Evolutionary conservation across 2,113 vertebrate genomes (phyloP).

Genomic region (Corydoras maculifer): DNA sequence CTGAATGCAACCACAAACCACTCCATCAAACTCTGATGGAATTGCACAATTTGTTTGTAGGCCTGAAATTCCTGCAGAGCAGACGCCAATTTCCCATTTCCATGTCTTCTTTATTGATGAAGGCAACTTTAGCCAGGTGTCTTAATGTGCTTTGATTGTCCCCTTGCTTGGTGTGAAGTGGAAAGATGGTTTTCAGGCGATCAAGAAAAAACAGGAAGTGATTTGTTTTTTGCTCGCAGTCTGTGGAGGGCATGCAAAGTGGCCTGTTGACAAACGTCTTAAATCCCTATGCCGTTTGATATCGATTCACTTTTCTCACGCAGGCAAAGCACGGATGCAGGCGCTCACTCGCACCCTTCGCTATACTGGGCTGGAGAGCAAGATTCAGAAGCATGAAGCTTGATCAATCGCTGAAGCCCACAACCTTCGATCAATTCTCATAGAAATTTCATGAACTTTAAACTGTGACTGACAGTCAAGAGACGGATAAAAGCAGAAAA

Average conservation of each 20-base stretch:
- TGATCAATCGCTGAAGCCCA: constrained; percentile 52
- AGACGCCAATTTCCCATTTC: constrained; percentile 48
- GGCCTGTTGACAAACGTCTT: constrained; percentile 46
- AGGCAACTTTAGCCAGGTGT: constrained; percentile 36
- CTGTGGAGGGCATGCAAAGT: constrained; percentile 32
- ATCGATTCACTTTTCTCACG: constrained; percentile 42
- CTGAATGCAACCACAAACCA: constrained; percentile 42
- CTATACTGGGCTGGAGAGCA: no score
- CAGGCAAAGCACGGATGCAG: not conserved
- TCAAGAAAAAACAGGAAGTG: constrained; percentile 30
- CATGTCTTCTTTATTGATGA: constrained; percentile 52
- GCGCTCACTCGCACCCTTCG: no score
- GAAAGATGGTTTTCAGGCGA: constrained; percentile 24
- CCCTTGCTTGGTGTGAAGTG: constrained; percentile 28
- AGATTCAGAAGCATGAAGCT: constrained; percentile 32
- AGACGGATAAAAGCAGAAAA: constrained; percentile 34
- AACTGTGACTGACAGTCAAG: constrained; percentile 62
- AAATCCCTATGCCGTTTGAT: constrained; percentile 29
- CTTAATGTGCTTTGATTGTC: constrained; percentile 23
- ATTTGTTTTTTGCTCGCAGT: constrained; percentile 49
- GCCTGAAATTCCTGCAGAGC: constrained; percentile 35
- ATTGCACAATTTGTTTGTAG: constrained; percentile 22
- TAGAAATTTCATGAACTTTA: constrained; percentile 71
- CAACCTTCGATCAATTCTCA: constrained; percentile 60
- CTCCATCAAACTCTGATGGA: constrained; percentile 25